These are phyloP conservation scores for Caenorhabditis angaria DNA, from an alignment of 2,888 invertebrate genomes.

Conservation along the genomic window DNA sequence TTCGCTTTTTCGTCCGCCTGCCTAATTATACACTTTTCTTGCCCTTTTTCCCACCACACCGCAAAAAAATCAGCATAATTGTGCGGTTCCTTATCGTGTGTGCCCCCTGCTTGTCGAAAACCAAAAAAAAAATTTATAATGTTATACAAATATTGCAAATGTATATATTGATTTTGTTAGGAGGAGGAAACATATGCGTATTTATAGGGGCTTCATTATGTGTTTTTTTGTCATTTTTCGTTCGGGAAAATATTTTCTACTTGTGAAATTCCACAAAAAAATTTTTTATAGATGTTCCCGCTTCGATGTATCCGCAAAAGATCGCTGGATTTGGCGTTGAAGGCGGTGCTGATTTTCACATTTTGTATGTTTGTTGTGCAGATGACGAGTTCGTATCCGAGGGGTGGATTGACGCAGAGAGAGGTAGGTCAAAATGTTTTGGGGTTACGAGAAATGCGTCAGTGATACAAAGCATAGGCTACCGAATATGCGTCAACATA, in stretches of 20 bases:
- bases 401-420: conserved; percentile 38
- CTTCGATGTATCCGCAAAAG: conserved; percentile 31
- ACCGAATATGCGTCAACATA: too few species aligned
- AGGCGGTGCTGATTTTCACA: conserved; percentile 34
- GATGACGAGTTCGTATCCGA: conserved; percentile 44
- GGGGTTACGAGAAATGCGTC: too few species aligned
- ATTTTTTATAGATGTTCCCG: conserved; percentile 32
- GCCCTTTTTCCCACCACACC: background rate
- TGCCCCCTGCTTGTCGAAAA: background rate
- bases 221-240: background rate
- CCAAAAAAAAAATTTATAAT: background rate
- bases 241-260: background rate
- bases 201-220: too few species aligned
- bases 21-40: background rate
- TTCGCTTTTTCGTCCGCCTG: too few species aligned
- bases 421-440: background rate
- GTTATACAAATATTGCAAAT: background rate
- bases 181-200: too few species aligned
- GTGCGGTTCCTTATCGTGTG: too few species aligned
- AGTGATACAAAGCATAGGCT: too few species aligned
- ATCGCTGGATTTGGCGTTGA: conserved; percentile 32
- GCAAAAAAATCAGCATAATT: too few species aligned
- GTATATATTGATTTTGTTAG: background rate
- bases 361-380: conserved; percentile 39
- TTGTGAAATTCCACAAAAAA: too few species aligned